Base-by-base conservation (phyloP, 2,113 vertebrate genomes). In the Nesospiza acunhae region DNA sequence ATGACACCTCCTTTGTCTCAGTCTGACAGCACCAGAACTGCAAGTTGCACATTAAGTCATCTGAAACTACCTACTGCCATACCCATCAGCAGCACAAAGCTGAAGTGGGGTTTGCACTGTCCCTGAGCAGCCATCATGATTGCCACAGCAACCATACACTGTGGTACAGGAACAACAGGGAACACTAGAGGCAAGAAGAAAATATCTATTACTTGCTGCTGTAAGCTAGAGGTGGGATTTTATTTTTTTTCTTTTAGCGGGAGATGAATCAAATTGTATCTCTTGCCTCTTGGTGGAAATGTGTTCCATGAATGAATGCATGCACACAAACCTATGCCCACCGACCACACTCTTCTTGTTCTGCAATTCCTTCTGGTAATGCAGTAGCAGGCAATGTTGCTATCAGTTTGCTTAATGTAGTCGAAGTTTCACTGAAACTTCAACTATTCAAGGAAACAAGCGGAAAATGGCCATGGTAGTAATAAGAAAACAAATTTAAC, bases 181-280 rank as follows among this genome's bases (percentile, higher is more conserved):
- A 87, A 72, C 28, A 66, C 49, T 8, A 35, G 24, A 50, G 28
- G 28, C 11, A 67, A 46, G 19, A 72, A 50, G 42, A 50, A 81
- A 37, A 21, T 30, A 83, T 31, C 58, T 12, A 83, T 88, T 94
- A 66, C 50, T 73, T 73, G 62, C 41, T 55, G 28, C 55, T 84
- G 31, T 17, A 47, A 96, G 80, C 41, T 4, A 60, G 44, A 93
- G 72, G 66, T 50, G 84, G 18, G 17, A 56, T 94, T 94, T 95
- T 74, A 49, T 23, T 79, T 44, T 76, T 96, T 91, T 49, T 75
- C 53, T 85, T 76, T 58, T 63, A 88, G 67, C 6, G 26, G 73
- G 49, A 93, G 77, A 87, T 26, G 16, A 82, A 81, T 59, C 67
- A 87, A 92, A 89, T 82, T 39, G 13, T 63, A 55, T 72, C 41